Base-by-base conservation (phyloP, 2,113 vertebrate genomes). In the Rhinogobius similis region DNA sequence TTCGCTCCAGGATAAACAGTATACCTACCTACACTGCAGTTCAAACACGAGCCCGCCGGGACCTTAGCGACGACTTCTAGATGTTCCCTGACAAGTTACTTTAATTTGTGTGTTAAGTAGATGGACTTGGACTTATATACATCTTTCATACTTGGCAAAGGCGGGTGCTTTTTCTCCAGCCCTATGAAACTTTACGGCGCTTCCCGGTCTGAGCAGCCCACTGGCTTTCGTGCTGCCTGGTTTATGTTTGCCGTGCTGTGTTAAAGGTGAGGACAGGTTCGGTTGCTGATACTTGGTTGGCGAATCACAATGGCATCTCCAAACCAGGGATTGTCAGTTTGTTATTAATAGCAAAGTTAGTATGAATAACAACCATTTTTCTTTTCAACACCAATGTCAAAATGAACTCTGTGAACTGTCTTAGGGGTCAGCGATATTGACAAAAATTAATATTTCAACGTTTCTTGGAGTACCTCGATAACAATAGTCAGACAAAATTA, bases 21-120 rank as follows among this genome's bases (percentile, higher is more conserved):
- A 69, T 76, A 72, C 77, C 87, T 90, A 91, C 91, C 93, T 91
- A 92, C 92, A 76, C 91, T 91, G 89, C 87, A 92, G 92, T 92
- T 93, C 90, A 93, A 93, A 92, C 87, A 86, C 84, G 72, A 76
- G 81, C 77, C 88, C 84, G 55, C 68, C 64, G 88, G 89, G 88
- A 86, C 85, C 75, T 66, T 56, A 90, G 89, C 79, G 84, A 91
- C 86, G 90, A 89, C 87, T 93, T 92, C 88, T 88, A 90, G 89
- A 86, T 82, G 85, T 78, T 85, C 88, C 77, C 90, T 88, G 86
- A 86, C 88, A 91, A 90, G 81, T 81, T 78, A 81, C 64, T 84
- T 89, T 90, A 87, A 90, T 90, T 81, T 90, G 86, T 88, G 84
- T 82, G 85, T 85, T 83, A 90, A 89, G 90, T 86, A 86, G 85